phyloP scores from a whole-genome alignment of 2,113 vertebrate genomes.

The Vidua macroura region DNA sequence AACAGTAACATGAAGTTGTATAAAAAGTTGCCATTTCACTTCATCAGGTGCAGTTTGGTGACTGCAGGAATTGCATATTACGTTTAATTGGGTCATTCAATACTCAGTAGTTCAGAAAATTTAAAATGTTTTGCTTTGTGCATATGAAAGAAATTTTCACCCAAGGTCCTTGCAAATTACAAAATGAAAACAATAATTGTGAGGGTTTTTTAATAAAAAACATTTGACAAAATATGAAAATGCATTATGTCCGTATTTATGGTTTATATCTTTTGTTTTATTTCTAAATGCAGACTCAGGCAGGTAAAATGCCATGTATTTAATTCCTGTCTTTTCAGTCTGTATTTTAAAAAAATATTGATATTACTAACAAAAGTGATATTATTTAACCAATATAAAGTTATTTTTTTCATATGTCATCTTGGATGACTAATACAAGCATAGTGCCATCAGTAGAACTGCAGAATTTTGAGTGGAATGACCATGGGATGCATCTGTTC shows the following conservation, averaged over 20 bases:
- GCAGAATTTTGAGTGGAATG: not conserved
- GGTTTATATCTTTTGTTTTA: not conserved
- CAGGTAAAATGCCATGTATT: not conserved
- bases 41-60: not conserved
- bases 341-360: not conserved
- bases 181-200: not conserved
- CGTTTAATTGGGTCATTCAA: not conserved
- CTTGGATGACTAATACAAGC: not conserved
- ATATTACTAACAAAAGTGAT: not conserved
- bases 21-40: not conserved
- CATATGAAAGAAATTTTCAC: not conserved
- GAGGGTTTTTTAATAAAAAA: not conserved
- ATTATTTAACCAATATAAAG: not conserved
- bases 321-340: not conserved
- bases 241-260: not conserved
- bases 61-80: not conserved
- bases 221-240: not conserved
- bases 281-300: not conserved
- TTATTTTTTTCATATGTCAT: not conserved
- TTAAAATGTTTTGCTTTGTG: accelerated
- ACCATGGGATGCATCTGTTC: not conserved
- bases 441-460: not conserved
- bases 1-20: not conserved
- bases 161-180: not conserved
- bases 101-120: not conserved